Percentiles rank a stretch among this genome's conserved stretches.
These are phyloP conservation scores for Canis aureus DNA, from an alignment of 2,113 vertebrate genomes.

Conservation along the genomic window DNA sequence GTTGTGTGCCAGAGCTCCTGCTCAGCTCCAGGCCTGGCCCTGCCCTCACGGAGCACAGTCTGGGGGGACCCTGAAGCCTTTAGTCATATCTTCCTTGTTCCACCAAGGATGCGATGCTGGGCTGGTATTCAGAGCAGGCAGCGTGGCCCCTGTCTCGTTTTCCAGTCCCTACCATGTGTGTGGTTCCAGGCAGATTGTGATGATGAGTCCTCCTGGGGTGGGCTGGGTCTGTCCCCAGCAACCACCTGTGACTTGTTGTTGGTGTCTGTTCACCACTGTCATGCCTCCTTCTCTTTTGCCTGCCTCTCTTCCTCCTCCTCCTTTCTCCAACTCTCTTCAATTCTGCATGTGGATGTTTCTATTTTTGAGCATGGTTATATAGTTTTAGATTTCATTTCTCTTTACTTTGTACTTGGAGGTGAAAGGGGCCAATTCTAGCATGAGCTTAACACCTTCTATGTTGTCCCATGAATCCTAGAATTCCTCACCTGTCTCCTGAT, in stretches of 20 bases:
- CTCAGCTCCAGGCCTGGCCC: not conserved
- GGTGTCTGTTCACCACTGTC: not conserved
- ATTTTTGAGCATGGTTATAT: not conserved
- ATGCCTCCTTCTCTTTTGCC: not conserved
- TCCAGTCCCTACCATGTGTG: too few species aligned
- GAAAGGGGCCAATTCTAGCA: not conserved
- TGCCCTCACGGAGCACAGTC: not conserved
- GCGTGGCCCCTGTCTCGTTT: not conserved
- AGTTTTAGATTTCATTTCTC: not conserved
- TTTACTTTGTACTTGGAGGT: not conserved
- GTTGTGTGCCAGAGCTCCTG: fast-evolving
- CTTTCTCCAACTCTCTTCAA: not conserved
- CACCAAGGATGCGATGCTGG: not conserved
- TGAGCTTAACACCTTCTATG: not conserved
- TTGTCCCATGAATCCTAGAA: not conserved
- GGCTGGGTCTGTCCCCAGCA: not conserved
- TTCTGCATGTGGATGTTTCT: not conserved
- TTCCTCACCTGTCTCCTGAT: not conserved
- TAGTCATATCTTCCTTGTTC: not conserved
- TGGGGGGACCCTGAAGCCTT: not conserved
- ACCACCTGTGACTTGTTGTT: not conserved
- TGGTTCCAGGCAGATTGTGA: not conserved
- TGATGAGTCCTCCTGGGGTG: not conserved
- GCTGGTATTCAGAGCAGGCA: not conserved
- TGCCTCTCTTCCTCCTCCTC: not conserved